Percentiles rank a stretch among this genome's conserved stretches.
Evolutionary conservation across 2,797 vertebrate species (phyloP).

Genomic region (Nothura maculosa): DNA sequence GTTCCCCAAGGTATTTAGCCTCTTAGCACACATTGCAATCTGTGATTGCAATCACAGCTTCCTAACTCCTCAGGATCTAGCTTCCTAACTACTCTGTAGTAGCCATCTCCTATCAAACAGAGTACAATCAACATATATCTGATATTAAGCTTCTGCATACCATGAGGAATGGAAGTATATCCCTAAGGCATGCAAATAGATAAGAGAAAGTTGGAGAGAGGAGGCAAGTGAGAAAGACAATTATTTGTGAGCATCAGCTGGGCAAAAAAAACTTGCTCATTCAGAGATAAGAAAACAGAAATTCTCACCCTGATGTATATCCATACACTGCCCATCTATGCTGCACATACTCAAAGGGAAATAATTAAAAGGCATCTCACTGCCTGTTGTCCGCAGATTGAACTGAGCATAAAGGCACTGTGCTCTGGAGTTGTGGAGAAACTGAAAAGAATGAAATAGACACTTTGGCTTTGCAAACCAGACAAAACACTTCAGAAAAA

Average conservation of each 20-base stretch:
- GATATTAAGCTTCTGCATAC: not conserved
- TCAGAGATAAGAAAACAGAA: slow-evolving; percentile 18
- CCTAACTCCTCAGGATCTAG: not conserved
- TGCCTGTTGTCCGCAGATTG: not conserved
- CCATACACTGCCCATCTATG: not conserved
- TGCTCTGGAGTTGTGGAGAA: not conserved
- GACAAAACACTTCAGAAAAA: not conserved
- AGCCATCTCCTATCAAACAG: not conserved
- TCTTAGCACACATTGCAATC: accelerated
- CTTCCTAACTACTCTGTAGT: not conserved
- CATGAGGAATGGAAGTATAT: not conserved
- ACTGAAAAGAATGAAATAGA: not conserved
- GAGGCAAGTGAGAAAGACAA: not conserved
- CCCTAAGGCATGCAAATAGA: not conserved
- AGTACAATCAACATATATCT: not conserved
- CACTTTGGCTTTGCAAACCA: not conserved
- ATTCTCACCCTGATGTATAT: not conserved
- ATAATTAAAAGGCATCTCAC: not conserved
- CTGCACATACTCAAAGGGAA: not conserved
- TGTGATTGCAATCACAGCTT: too few relatives aligned
- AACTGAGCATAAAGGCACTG: not conserved
- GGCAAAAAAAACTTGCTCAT: not conserved
- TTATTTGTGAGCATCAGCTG: not conserved
- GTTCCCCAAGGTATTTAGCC: not conserved
- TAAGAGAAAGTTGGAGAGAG: not conserved